Evolutionary conservation across 1,140 invertebrate genomes (phyloP).

Genomic region (Ceratina australensis): DNA sequence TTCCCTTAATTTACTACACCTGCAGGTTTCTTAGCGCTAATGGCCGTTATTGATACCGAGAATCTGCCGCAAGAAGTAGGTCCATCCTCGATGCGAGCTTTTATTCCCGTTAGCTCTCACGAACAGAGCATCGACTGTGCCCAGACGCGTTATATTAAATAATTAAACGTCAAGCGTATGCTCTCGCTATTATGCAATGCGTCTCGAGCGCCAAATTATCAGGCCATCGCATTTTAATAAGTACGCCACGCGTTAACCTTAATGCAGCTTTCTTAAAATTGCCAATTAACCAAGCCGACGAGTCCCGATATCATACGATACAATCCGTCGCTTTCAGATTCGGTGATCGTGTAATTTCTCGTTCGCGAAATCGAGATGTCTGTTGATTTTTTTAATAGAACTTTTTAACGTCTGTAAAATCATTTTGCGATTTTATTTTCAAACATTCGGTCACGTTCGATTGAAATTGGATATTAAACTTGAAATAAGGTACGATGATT

Average conservation of each 20-base stretch:
- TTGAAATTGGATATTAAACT: background rate
- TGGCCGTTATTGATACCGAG: slow-evolving; percentile 10
- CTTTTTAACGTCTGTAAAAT: background rate
- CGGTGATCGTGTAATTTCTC: background rate
- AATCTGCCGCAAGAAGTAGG: slow-evolving; percentile 3
- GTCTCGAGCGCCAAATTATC: background rate
- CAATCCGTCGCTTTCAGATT: background rate
- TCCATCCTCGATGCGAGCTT: background rate
- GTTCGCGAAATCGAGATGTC: background rate
- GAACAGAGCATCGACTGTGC: slow-evolving; percentile 28
- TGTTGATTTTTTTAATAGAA: background rate
- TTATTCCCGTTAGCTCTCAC: slow-evolving; percentile 1
- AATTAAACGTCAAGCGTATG: background rate
- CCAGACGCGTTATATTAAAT: background rate
- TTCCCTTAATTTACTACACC: background rate
- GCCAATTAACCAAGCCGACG: slow-evolving; percentile 14
- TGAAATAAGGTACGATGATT: background rate
- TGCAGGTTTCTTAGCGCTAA: background rate
- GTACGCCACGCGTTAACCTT: slow-evolving; percentile 8
- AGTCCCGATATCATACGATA: background rate
- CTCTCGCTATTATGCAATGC: background rate
- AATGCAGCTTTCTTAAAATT: background rate
- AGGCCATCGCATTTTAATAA: background rate
- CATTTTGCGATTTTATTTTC: background rate
- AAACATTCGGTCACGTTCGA: too few species aligned